phyloP scores from a whole-genome alignment of 2,113 vertebrate genomes.

The Hydrochoerus hydrochaeris region DNA sequence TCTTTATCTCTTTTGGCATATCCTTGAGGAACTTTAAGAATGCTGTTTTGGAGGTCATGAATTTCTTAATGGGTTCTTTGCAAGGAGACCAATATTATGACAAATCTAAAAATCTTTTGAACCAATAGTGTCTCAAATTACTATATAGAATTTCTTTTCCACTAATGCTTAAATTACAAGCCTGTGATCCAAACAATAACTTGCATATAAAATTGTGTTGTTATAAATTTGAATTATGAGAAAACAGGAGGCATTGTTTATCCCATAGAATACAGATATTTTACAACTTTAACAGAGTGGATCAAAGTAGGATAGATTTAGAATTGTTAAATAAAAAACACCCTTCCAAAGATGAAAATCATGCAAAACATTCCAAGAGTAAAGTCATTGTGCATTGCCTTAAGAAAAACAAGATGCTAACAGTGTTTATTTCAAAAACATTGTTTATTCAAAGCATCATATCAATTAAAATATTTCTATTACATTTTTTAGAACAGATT shows the following conservation, averaged over 20 bases:
- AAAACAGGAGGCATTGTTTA: not conserved
- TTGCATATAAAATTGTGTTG: not conserved
- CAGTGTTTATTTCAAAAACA: not conserved
- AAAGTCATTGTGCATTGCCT: not conserved
- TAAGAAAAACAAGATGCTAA: not conserved
- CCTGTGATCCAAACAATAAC: not conserved
- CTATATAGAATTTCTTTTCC: not conserved
- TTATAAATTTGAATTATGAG: slow-evolving; percentile 32
- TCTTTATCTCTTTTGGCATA: not conserved
- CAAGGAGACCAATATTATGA: not conserved
- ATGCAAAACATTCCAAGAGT: not conserved
- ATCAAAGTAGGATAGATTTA: not conserved
- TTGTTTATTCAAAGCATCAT: not conserved
- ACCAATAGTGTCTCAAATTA: not conserved
- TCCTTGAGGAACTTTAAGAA: not conserved
- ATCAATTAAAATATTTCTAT: not conserved
- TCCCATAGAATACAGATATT: not conserved
- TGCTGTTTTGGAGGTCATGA: not conserved
- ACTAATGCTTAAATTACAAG: not conserved
- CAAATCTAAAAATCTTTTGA: not conserved
- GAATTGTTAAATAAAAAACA: not conserved
- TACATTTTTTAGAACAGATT: not conserved
- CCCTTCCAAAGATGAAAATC: not conserved
- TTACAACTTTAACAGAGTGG: not conserved
- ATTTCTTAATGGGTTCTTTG: not conserved